Percentiles rank a stretch among this genome's conserved stretches.
Evolutionary conservation across 2,113 vertebrate species (phyloP).

Genomic region (Lepidothrix coronata): DNA sequence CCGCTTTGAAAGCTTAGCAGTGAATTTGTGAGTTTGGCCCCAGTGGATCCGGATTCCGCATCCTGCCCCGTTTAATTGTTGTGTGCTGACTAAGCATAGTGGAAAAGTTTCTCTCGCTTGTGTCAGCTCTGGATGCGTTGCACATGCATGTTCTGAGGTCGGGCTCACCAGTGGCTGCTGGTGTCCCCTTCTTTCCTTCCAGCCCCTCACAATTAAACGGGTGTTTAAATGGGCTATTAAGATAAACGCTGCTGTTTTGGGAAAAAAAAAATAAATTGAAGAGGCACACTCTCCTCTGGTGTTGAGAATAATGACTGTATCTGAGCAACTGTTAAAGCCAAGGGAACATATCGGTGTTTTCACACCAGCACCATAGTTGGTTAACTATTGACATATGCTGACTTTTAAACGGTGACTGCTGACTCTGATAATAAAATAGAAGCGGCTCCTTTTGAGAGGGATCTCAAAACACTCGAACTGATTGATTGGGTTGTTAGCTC

Average conservation of each 20-base stretch:
- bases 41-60: background rate
- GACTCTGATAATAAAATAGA: background rate
- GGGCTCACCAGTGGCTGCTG: background rate
- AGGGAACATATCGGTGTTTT: conserved; percentile 6
- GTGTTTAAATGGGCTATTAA: background rate
- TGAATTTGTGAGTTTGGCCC: background rate
- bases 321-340: conserved; percentile 9
- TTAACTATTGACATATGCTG: conserved; percentile 37
- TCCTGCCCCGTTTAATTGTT: background rate
- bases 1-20: background rate
- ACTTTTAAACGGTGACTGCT: background rate
- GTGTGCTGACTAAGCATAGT: background rate
- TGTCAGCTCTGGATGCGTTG: background rate
- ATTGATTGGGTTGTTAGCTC: background rate
- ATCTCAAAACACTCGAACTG: background rate
- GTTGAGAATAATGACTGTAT: background rate
- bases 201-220: background rate
- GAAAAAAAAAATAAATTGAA: background rate
- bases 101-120: background rate
- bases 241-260: background rate
- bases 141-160: background rate
- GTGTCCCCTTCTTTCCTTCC: background rate
- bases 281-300: background rate
- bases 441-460: background rate
- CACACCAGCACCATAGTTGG: background rate